Conservation (phyloP, 2,113 vertebrate species). For the Phalacrocorax brasilianus region DNA sequence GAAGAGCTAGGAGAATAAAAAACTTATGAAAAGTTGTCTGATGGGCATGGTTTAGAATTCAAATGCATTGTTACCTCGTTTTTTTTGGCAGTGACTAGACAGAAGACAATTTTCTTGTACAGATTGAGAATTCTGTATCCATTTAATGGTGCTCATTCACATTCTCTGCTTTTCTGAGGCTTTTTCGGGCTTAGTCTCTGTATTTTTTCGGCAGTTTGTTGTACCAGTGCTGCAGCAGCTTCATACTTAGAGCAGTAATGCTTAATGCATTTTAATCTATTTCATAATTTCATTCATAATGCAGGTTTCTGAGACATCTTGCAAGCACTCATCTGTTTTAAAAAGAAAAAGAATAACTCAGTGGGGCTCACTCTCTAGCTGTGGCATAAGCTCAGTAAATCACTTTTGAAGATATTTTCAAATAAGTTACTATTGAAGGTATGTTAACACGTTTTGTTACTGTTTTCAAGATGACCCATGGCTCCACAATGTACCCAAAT, state of each 20-base stretch:
- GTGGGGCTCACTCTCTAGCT: neutral
- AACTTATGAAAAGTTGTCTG: neutral
- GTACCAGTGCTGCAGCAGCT: neutral
- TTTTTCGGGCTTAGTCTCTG: neutral
- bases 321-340: neutral
- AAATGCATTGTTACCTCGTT: neutral
- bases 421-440: neutral
- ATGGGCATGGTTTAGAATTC: neutral
- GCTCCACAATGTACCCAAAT: neutral
- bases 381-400: neutral
- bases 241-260: neutral
- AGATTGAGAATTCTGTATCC: neutral
- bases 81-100: neutral
- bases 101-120: neutral
- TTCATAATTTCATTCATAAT: conserved; percentile 5
- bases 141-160: neutral
- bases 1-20: neutral
- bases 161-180: neutral
- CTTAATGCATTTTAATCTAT: conserved; percentile 12
- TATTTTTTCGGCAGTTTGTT: neutral
- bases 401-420: neutral
- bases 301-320: neutral
- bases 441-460: neutral
- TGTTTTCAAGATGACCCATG: neutral
- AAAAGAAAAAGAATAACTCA: neutral